Conservation (phyloP, 2,888 invertebrate genomes). For the Byasa hedistus region DNA sequence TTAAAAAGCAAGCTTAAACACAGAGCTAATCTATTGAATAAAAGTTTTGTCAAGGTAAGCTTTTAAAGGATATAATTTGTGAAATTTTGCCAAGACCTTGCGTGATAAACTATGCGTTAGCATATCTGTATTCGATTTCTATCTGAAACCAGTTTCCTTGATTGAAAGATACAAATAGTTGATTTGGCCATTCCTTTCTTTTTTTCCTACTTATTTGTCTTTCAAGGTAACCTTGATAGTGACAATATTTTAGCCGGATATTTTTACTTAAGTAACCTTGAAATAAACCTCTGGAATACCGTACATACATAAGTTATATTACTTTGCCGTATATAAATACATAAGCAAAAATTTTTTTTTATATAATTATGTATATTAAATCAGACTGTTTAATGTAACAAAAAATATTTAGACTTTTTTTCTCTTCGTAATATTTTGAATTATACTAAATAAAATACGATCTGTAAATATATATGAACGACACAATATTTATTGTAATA, state of each 20-base stretch:
- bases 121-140: slow-evolving; percentile 2
- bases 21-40: too few species aligned
- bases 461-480: too few species aligned
- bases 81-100: background rate
- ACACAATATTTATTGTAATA: too few species aligned
- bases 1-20: too few species aligned
- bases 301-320: background rate
- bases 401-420: too few species aligned
- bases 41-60: too few species aligned
- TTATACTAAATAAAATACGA: too few species aligned
- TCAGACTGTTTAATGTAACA: too few species aligned
- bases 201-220: slow-evolving; percentile 13
- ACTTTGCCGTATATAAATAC: background rate
- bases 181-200: slow-evolving; percentile 15
- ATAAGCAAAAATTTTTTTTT: too few species aligned
- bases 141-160: slow-evolving; percentile 15
- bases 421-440: too few species aligned
- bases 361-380: background rate
- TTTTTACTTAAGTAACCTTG: slow-evolving; percentile 13
- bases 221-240: slow-evolving; percentile 21
- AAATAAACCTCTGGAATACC: background rate
- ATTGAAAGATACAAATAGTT: slow-evolving; percentile 12
- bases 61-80: too few species aligned
- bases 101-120: background rate
- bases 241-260: slow-evolving; percentile 11